Evolutionary conservation across 2,113 vertebrate species (phyloP).

Genomic region (Apteryx owenii): DNA sequence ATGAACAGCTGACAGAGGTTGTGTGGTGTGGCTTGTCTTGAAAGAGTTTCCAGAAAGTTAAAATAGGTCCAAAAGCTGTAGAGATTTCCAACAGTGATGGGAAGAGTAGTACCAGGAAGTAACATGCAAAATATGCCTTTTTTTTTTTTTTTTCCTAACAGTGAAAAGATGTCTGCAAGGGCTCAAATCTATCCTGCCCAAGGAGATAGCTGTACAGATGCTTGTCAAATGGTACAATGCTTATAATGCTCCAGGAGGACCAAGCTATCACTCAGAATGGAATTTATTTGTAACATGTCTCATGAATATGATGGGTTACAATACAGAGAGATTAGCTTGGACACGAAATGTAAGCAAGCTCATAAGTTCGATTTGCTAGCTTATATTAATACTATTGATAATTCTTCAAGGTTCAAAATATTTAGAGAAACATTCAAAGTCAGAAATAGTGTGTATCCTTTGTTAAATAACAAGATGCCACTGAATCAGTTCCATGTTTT

Average conservation of each 20-base stretch:
- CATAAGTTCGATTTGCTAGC: not conserved
- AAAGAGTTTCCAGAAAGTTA: not conserved
- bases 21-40: not conserved
- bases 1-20: not conserved
- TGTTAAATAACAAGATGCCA: not conserved
- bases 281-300: constrained; percentile 94
- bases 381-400: not conserved
- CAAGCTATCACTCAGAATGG: constrained; percentile 93
- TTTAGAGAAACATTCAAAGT: not conserved
- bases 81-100: not conserved
- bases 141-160: constrained; percentile 43
- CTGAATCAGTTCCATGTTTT: fast-evolving
- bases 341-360: constrained; percentile 86
- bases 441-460: not conserved
- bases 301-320: constrained; percentile 98
- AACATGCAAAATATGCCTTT: not conserved
- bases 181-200: constrained; percentile 90
- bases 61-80: not conserved
- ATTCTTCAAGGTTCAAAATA: not conserved
- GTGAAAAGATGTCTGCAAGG: constrained; percentile 94
- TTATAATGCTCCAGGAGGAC: constrained; percentile 93
- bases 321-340: constrained; percentile 92
- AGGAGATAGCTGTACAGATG: constrained; percentile 93
- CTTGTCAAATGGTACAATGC: constrained; percentile 98
- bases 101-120: not conserved